These are phyloP conservation scores for Bembecia ichneumoniformis DNA, from an alignment of 2,888 invertebrate species.

Conservation along the genomic window DNA sequence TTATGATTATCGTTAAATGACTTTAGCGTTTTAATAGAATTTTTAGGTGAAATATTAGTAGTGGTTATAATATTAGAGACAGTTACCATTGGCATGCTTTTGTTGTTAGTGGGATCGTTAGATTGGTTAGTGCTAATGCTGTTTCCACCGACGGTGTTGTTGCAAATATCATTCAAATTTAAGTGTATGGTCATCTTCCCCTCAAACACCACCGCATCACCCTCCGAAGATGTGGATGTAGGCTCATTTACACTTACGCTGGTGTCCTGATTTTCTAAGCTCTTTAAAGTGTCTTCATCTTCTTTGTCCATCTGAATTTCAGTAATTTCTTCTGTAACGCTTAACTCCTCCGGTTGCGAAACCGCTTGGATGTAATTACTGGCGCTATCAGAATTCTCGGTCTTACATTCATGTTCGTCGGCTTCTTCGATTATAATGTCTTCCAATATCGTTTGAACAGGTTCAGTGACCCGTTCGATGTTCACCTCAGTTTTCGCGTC, in stretches of 20 bases:
- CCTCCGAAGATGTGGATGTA: slow-evolving; percentile 57
- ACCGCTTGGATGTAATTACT: slow-evolving; percentile 59
- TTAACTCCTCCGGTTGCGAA: slow-evolving; percentile 57
- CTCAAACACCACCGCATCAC: slow-evolving; percentile 67
- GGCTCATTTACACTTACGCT: slow-evolving; percentile 71
- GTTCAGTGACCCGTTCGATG: slow-evolving; percentile 25
- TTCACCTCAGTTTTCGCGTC: slow-evolving; percentile 44
- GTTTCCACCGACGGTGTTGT: slow-evolving; percentile 59
- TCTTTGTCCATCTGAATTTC: slow-evolving; percentile 68
- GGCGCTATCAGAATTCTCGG: slow-evolving; percentile 53
- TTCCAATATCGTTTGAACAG: slow-evolving; percentile 34
- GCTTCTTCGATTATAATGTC: slow-evolving; percentile 61
- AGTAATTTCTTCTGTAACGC: slow-evolving; percentile 56
- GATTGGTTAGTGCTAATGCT: slow-evolving; percentile 47
- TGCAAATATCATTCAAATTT: slow-evolving; percentile 67
- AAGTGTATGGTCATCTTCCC: slow-evolving; percentile 70
- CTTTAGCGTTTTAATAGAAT: slow-evolving; percentile 64
- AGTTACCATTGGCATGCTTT: slow-evolving; percentile 71
- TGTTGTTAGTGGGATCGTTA: slow-evolving; percentile 54
- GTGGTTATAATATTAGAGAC: slow-evolving; percentile 71
- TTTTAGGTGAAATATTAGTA: slow-evolving; percentile 68
- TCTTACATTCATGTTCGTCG: slow-evolving; percentile 51
- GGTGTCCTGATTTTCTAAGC: slow-evolving; percentile 68
- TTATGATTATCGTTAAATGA: slow-evolving; percentile 31
- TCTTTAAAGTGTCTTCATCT: slow-evolving; percentile 66